Base-by-base conservation (phyloP, 2,113 vertebrate species). In the Mystacornis crossleyi region DNA sequence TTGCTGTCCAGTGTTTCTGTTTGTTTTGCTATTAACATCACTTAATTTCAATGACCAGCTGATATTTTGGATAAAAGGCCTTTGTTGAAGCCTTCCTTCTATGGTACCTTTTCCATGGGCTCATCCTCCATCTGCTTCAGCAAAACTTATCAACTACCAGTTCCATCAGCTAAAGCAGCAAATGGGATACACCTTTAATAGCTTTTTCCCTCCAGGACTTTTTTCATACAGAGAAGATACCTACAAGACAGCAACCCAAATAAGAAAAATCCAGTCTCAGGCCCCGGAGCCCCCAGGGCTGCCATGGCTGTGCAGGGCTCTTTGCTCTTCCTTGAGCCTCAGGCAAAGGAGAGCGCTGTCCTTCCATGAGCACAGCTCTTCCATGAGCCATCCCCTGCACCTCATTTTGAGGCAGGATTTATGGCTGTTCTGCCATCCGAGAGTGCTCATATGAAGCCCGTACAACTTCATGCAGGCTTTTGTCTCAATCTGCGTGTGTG, bases 141-240 rank as follows among this genome's bases (percentile, higher is more conserved):
- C n/a, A 92, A 93, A 96, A 92, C 43, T 28, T 85, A 79, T 12
- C 0, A 6, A 55, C 82, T 80, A 81, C 57, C 86, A 86, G 57
- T 80, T 88, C 89, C 71, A 77, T 61, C 82, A 97, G 80, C 75
- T 83, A 69, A 92, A 95, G n/a, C 19, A 88, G 71, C 66, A 72
- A 95, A 77, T 19, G n/a, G 71, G 33, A 90, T 90, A 93, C 78
- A 65, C 60, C 36, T 47, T 75, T 65, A 90, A 90, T 33, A 90
- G 73, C 31, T 81, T 85, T 93, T 65, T 12, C 19, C 54, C 66
- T 85, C 53, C 40, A 43, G 62, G 55, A 72, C 51, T 91, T 87
- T 31, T 1, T 2, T 71, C 57, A 82, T 43, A 62, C 12, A 65
- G 57, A 79, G 60, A 74, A 91, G 45, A 65, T 18, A 73, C 42